phyloP scores from a whole-genome alignment of 2,888 invertebrate genomes.

The Oxytorus armatus region DNA sequence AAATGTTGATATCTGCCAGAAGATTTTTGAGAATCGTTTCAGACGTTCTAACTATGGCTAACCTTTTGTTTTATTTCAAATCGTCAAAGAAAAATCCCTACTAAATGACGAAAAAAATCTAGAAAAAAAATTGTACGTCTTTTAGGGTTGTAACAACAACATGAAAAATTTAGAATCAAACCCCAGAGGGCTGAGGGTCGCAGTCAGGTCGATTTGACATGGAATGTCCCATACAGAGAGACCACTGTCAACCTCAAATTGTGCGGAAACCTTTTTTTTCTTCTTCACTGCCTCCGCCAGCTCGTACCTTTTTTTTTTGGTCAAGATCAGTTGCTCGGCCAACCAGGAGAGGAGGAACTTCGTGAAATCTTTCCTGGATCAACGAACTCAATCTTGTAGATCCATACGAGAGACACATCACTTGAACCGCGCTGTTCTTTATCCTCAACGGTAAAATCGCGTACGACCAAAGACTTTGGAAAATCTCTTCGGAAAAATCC shows the following conservation, averaged over 20 bases:
- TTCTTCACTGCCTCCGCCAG: conserved; percentile 23
- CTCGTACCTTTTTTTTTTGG: conserved; percentile 43
- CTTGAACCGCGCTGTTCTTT: background rate
- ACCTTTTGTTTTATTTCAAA: too few relatives aligned
- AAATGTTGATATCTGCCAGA: too few relatives aligned
- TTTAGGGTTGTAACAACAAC: too few relatives aligned
- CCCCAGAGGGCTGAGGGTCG: too few relatives aligned
- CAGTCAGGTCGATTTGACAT: too few relatives aligned
- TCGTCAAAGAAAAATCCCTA: too few relatives aligned
- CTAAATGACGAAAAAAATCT: too few relatives aligned
- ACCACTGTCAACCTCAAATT: conserved; percentile 78
- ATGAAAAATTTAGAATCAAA: too few relatives aligned
- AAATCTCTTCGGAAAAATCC: conserved; percentile 61
- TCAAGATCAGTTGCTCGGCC: conserved; percentile 37
- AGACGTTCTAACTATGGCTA: too few relatives aligned
- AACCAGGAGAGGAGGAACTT: conserved; percentile 12
- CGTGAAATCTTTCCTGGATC: conserved; percentile 56
- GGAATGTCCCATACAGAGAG: too few relatives aligned
- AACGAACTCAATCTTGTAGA: conserved; percentile 56
- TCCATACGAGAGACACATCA: conserved; percentile 11
- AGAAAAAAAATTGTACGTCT: too few relatives aligned
- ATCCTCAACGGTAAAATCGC: conserved; percentile 17
- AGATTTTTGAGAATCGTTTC: too few relatives aligned
- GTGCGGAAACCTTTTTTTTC: conserved; percentile 77
- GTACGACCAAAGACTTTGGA: conserved; percentile 40